Base-by-base conservation (phyloP, 1,140 invertebrate species). In the Drosophila parabipectinata region DNA sequence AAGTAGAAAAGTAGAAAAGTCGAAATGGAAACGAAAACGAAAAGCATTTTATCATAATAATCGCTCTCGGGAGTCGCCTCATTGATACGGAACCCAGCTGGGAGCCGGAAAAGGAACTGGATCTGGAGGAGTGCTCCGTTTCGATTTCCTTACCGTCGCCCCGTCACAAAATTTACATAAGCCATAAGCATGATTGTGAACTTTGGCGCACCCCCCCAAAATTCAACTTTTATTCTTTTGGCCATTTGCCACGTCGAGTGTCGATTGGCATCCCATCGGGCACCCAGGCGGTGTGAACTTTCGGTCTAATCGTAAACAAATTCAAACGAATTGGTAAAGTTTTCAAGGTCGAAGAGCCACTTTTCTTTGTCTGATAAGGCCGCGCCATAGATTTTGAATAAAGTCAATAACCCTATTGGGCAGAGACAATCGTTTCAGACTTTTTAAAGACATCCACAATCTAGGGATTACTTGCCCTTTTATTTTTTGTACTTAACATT, bases 1-100 rank as follows among this genome's bases (percentile, higher is more conserved):
- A n/a, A 32, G 34, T 9, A 18, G 34, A 37, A 34, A n/a, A 32
- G 34, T 9, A 18, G 34, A 37, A 51, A 51, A 73, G 37, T 45
- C 32, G 34, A 54, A 55, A 54, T 54, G 48, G 34, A 48, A 63
- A 59, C 28, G 32, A 62, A 62, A 72, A 41, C 45, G 68, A 58
- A 75, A 82, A 64, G 83, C 72, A 88, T 88, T 88, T 88, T 88
- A 87, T 88, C 83, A 88, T 88, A 88, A 88, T 88, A 89, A 88
- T 88, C 83, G 84, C 72, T 88, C 83, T 87, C 82, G 68, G 51
- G 82, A 82, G 82, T 78, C 63, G 54, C 69, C 37, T 59, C 44
- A 48, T 69, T 72, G 68, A 69, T 53, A 56, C 26, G 55, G n/a
- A 45, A 45, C 2, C 56, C 81, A 81, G 68, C 77, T 77, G 73